Percentiles rank a stretch among this genome's conserved stretches.
Conservation (phyloP, 2,113 vertebrate species). For the Clarias magur region DNA sequence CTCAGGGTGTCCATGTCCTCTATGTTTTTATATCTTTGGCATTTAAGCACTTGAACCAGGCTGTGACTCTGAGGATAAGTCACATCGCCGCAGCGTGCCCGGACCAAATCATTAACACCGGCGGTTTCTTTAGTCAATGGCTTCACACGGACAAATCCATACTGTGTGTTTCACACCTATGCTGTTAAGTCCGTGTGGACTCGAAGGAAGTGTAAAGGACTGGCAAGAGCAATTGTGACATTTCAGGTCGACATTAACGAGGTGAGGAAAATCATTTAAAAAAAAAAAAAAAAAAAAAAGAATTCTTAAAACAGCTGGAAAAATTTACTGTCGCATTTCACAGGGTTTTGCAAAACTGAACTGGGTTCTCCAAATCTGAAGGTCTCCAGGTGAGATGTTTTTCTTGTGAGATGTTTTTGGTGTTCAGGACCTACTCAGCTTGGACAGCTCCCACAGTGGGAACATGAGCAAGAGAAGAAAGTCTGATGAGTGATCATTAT, state of each 20-base stretch:
- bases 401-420: too few relatives aligned
- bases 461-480: too few relatives aligned
- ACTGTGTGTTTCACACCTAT: background rate
- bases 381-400: too few relatives aligned
- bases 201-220: background rate
- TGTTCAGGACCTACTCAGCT: too few relatives aligned
- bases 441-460: too few relatives aligned
- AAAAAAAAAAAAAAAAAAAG: background rate
- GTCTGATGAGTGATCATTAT: too few relatives aligned
- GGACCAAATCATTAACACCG: background rate
- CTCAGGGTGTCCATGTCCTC: background rate
- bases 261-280: background rate
- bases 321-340: too few relatives aligned
- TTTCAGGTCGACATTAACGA: background rate
- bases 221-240: background rate
- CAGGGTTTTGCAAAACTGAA: background rate
- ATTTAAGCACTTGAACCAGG: background rate
- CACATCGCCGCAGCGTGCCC: background rate
- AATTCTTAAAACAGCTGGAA: background rate
- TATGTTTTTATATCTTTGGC: background rate
- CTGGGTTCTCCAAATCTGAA: too few relatives aligned
- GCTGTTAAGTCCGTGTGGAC: too few relatives aligned
- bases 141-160: background rate
- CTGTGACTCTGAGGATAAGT: background rate
- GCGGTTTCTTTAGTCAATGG: background rate